Conservation (phyloP, 2,797 vertebrate genomes). For the Cirrhinus molitorella region DNA sequence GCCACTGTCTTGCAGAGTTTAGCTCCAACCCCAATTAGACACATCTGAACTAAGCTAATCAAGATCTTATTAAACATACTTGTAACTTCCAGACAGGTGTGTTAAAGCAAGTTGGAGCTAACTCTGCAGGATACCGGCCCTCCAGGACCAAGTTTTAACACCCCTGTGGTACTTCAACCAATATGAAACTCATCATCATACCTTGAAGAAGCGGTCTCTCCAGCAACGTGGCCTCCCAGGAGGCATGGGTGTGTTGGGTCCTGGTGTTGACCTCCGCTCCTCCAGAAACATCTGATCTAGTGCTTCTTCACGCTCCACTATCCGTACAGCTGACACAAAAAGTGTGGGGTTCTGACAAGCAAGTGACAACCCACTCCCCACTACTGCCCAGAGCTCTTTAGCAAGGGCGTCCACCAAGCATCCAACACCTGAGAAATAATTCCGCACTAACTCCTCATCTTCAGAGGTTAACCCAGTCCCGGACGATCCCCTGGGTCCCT, state of each 20-base stretch:
- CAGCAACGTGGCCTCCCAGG: conserved; percentile 88
- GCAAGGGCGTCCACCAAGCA: conserved; percentile 87
- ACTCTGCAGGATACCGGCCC: no score
- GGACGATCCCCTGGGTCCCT: conserved; percentile 56
- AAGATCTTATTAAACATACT: no score
- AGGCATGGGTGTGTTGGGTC: conserved; percentile 74
- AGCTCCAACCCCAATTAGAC: no score
- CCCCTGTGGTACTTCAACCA: neutral
- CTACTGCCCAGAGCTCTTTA: conserved; percentile 87
- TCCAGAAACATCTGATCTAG: conserved; percentile 78
- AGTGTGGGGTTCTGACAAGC: conserved; percentile 88
- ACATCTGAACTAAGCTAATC: no score
- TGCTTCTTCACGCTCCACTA: conserved; percentile 91
- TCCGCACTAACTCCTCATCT: conserved; percentile 78
- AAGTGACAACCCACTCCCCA: conserved; percentile 82
- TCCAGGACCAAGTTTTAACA: no score
- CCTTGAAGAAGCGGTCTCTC: conserved; percentile 86
- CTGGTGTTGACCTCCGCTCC: conserved; percentile 66
- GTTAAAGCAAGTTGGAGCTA: no score
- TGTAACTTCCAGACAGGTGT: no score
- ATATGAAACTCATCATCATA: conserved; percentile 55
- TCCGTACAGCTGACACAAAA: conserved; percentile 91
- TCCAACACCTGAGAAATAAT: conserved; percentile 87
- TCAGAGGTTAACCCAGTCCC: conserved; percentile 68
- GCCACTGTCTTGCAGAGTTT: no score